Conservation (phyloP, 1,140 invertebrate species). For the Drosophila ficusphila region DNA sequence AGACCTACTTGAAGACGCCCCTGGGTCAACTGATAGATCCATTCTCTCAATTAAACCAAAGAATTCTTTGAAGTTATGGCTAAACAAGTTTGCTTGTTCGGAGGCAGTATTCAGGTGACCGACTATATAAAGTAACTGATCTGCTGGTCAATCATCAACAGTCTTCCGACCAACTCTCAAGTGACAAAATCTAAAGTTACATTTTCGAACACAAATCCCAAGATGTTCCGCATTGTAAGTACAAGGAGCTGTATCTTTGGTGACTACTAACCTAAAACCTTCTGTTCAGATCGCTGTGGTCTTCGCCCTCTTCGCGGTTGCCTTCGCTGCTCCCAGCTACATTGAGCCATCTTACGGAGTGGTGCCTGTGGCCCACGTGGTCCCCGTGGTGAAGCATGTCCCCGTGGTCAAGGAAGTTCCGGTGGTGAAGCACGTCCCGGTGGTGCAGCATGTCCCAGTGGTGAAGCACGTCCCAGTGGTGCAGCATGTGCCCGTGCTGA, state of each 20-base stretch:
- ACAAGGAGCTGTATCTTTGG: background rate
- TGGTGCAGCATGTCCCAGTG: constrained; percentile 19
- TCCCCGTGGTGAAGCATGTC: constrained; percentile 36
- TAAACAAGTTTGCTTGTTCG: constrained; percentile 24
- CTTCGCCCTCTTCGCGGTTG: constrained; percentile 25
- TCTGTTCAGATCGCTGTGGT: constrained; percentile 23
- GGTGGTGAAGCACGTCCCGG: constrained; percentile 26
- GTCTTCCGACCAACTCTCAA: constrained; percentile 11
- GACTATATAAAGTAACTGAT: constrained; percentile 1
- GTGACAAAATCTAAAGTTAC: constrained; percentile 3
- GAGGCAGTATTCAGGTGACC: background rate
- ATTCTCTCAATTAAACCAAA: constrained; percentile 40
- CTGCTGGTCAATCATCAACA: constrained; percentile 23
- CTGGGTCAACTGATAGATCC: constrained; percentile 28
- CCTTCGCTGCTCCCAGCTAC: constrained; percentile 41
- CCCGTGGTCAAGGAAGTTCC: constrained; percentile 26
- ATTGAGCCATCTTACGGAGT: constrained; percentile 36
- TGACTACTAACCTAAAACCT: background rate
- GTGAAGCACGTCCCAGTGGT: constrained; percentile 41
- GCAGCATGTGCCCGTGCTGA: constrained; percentile 28
- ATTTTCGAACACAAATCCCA: background rate
- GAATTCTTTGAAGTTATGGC: constrained; percentile 20
- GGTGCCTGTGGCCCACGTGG: constrained; percentile 19
- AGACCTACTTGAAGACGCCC: constrained; percentile 25
- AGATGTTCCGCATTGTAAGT: constrained; percentile 54